Conservation (phyloP, 2,113 vertebrate species). For the Argyrosomus japonicus region DNA sequence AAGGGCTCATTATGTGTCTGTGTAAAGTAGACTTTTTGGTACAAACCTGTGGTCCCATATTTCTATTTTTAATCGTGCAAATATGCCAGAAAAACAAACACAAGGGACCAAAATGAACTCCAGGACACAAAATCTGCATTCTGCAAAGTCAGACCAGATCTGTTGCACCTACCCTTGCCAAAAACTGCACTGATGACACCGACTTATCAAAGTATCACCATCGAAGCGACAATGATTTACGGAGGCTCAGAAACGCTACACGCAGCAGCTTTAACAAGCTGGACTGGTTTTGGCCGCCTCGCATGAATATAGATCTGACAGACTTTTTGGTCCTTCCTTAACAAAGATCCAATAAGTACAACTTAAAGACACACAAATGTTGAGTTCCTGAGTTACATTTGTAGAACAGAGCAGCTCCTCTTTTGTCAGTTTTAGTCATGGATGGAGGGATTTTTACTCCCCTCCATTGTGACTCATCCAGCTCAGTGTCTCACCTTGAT, state of each 20-base stretch:
- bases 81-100: neutral
- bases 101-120: neutral
- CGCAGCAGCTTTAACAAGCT: neutral
- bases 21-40: neutral
- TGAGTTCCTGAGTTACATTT: neutral
- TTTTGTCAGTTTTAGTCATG: neutral
- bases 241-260: neutral
- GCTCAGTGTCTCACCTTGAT: constrained; percentile 35
- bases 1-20: neutral
- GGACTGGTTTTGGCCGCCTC: neutral
- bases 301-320: neutral
- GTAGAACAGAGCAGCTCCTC: neutral
- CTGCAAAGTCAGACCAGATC: neutral
- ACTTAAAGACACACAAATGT: too few relatives aligned
- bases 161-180: neutral
- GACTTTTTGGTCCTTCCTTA: neutral
- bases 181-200: neutral
- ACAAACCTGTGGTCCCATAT: neutral
- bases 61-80: neutral
- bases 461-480: constrained; percentile 22
- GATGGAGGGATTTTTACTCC: neutral
- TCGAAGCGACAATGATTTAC: neutral
- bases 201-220: neutral
- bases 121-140: neutral
- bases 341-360: too few relatives aligned